These are phyloP conservation scores for Siniperca chuatsi DNA, from an alignment of 2,113 vertebrate species.

Conservation along the genomic window DNA sequence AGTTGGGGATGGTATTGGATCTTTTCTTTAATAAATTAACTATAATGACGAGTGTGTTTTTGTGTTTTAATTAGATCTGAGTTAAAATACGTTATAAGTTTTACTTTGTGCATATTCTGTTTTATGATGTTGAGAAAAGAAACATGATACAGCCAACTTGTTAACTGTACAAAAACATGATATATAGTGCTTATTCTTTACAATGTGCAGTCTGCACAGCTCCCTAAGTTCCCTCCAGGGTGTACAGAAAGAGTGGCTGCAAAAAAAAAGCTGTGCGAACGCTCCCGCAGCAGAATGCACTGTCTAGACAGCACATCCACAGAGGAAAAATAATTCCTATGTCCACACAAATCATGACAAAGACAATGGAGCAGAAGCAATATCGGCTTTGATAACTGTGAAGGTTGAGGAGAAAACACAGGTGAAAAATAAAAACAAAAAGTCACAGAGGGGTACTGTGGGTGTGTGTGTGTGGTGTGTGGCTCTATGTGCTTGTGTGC, in stretches of 20 bases:
- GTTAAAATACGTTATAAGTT: neutral
- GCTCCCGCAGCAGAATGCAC: conserved; percentile 37
- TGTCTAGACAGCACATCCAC: conserved; percentile 75
- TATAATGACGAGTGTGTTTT: neutral
- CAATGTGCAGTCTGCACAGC: conserved; percentile 29
- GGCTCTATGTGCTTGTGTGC: neutral
- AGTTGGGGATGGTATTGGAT: neutral
- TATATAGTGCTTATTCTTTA: neutral
- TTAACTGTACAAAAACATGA: neutral
- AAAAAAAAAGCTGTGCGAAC: conserved; percentile 62
- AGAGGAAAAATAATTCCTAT: conserved; percentile 62
- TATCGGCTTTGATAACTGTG: conserved; percentile 73
- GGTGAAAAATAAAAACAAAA: conserved; percentile 64
- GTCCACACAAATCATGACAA: conserved; percentile 79
- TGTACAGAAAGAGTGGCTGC: conserved; percentile 34
- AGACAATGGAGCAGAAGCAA: conserved; percentile 68
- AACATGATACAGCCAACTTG: neutral
- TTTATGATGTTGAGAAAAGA: neutral
- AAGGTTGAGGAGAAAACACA: conserved; percentile 68
- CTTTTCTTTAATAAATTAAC: neutral
- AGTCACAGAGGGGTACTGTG: conserved; percentile 24
- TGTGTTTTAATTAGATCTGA: neutral
- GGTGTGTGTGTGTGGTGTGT: neutral
- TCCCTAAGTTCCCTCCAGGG: conserved; percentile 30
- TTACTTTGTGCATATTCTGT: neutral